Conservation (phyloP, 2,888 invertebrate genomes). For the Noctua fimbriata region DNA sequence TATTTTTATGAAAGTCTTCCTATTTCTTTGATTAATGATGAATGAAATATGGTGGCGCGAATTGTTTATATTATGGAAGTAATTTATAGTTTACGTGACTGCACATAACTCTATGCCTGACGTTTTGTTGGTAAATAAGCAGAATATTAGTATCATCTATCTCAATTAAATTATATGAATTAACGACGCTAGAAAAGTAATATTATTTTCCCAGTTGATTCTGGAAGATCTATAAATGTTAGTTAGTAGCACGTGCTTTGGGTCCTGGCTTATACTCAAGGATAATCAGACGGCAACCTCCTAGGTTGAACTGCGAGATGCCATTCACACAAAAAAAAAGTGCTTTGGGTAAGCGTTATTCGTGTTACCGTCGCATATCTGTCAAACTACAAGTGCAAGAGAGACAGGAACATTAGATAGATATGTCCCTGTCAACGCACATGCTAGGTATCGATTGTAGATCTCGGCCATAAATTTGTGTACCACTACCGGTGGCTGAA, state of each 20-base stretch:
- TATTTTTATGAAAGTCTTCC: slow-evolving; percentile 39
- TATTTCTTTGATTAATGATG: slow-evolving; percentile 36
- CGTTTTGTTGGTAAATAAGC: neutral
- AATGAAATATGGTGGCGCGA: slow-evolving; percentile 26
- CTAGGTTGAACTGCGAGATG: too few species aligned
- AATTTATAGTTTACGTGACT: neutral
- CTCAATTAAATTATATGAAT: neutral
- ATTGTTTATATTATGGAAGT: neutral
- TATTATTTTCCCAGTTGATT: neutral
- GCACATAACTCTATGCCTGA: neutral
- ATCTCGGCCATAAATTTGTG: neutral
- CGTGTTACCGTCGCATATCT: neutral
- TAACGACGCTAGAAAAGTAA: too few species aligned
- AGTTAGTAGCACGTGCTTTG: neutral
- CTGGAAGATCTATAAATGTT: neutral
- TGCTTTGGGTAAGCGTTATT: neutral
- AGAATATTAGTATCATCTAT: neutral
- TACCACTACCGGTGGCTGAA: neutral
- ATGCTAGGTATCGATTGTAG: neutral
- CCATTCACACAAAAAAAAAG: too few species aligned
- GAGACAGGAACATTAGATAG: neutral
- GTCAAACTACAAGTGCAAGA: neutral
- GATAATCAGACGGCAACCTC: too few species aligned
- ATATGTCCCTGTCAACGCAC: neutral
- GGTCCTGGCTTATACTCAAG: too few species aligned